These are phyloP conservation scores for Amphipoea oculea DNA, from an alignment of 2,888 invertebrate species.

Conservation along the genomic window DNA sequence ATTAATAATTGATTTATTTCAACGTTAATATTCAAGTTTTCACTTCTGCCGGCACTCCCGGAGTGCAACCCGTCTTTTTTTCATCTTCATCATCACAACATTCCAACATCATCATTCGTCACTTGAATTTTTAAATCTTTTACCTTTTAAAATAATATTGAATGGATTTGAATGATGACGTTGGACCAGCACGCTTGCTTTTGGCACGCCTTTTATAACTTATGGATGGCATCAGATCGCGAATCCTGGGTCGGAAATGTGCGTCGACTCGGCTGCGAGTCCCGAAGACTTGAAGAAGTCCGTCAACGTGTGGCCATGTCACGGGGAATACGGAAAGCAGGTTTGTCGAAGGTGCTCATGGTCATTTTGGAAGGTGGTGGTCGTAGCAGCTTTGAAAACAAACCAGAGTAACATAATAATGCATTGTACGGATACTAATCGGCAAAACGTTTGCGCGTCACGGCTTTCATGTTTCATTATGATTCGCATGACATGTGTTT, in stretches of 20 bases:
- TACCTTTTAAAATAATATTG: constrained; percentile 4
- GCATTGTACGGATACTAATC: constrained; percentile 62
- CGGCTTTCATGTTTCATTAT: constrained; percentile 58
- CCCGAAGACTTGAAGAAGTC: constrained; percentile 96
- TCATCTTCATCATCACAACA: constrained; percentile 80
- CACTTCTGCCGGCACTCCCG: too few relatives aligned
- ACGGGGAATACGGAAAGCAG: constrained; percentile 99
- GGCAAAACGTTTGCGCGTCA: constrained; percentile 66
- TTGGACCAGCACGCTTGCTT: constrained; percentile 86
- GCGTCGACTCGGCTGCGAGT: constrained; percentile 95
- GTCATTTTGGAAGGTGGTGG: constrained; percentile 70
- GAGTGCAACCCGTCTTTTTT: too few relatives aligned
- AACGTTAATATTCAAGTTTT: too few relatives aligned
- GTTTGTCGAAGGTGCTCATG: constrained; percentile 91
- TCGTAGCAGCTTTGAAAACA: constrained; percentile 46
- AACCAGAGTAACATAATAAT: constrained; percentile 48
- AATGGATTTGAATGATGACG: constrained; percentile 76
- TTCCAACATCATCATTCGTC: constrained; percentile 76
- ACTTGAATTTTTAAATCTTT: not conserved
- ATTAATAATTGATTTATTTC: too few relatives aligned
- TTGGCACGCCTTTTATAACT: constrained; percentile 87
- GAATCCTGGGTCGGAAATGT: constrained; percentile 91
- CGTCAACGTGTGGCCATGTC: constrained; percentile 98
- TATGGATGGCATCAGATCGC: constrained; percentile 91
- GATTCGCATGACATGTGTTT: constrained; percentile 69